Percentiles rank a stretch among this genome's conserved stretches.
These are phyloP conservation scores for Hyla sarda DNA, from an alignment of 2,113 vertebrate species.

Conservation along the genomic window DNA sequence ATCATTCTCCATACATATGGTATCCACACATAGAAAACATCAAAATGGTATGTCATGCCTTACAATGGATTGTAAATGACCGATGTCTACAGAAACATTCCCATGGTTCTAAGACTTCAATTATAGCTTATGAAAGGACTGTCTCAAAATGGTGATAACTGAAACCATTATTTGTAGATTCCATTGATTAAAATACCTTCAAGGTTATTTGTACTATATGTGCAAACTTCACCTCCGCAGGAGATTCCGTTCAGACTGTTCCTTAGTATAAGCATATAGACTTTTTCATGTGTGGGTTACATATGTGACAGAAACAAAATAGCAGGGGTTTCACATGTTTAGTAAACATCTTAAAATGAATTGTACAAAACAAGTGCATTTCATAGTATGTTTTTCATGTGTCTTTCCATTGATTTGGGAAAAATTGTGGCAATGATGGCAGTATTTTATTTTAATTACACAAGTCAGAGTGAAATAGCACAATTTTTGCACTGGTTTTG, in stretches of 20 bases:
- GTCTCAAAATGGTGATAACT: conserved; percentile 3
- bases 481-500: too few relatives aligned
- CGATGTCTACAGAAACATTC: not conserved
- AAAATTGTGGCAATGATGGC: too few relatives aligned
- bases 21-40: conserved; percentile 12
- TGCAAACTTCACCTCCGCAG: conserved; percentile 6
- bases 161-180: conserved; percentile 12
- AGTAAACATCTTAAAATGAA: not conserved
- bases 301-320: not conserved
- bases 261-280: not conserved
- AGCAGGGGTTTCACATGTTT: conserved; percentile 1
- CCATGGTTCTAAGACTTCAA: not conserved
- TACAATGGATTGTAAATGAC: conserved; percentile 3
- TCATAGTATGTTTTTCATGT: too few relatives aligned
- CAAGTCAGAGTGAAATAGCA: too few relatives aligned
- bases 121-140: not conserved
- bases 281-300: conserved; percentile 18
- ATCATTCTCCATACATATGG: conserved; percentile 31
- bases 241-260: conserved; percentile 19
- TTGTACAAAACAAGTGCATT: not conserved
- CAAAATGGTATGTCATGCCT: not conserved
- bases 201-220: conserved; percentile 26
- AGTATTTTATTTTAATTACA: too few relatives aligned
- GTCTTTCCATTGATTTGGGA: too few relatives aligned
- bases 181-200: conserved; percentile 31